These are phyloP conservation scores for Typhlichthys eigenmanni DNA, from an alignment of 2,797 vertebrate species.

Conservation along the genomic window DNA sequence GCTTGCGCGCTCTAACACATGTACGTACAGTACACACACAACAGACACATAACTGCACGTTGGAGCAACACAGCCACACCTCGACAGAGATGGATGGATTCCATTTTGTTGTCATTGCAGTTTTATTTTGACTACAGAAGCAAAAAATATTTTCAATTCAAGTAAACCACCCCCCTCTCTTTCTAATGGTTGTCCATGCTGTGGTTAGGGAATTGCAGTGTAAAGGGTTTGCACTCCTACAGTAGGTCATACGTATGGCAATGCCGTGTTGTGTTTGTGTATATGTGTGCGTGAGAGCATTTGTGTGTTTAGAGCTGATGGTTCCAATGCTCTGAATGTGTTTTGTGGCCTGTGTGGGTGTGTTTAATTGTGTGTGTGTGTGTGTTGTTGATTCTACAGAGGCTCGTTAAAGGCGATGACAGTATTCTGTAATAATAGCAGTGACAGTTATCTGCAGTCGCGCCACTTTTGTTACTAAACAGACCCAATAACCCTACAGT, in stretches of 20 bases:
- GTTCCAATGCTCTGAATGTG: background rate
- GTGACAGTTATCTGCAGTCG: slow-evolving; percentile 51
- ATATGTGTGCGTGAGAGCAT: background rate
- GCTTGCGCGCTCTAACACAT: slow-evolving; percentile 23
- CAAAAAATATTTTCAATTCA: slow-evolving; percentile 13
- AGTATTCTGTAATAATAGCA: slow-evolving; percentile 38
- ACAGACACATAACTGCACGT: slow-evolving; percentile 9
- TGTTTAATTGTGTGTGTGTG: slow-evolving; percentile 8
- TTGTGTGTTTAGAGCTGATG: background rate
- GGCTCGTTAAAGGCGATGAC: slow-evolving; percentile 48
- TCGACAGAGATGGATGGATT: slow-evolving; percentile 76
- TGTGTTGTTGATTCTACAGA: slow-evolving; percentile 25
- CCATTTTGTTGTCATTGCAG: slow-evolving; percentile 68
- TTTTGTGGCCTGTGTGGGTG: too few species aligned
- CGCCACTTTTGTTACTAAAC: background rate
- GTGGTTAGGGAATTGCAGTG: background rate
- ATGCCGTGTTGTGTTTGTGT: background rate
- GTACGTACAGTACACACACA: slow-evolving; percentile 15
- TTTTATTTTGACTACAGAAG: slow-evolving; percentile 55
- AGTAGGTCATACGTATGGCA: background rate
- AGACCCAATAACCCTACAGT: slow-evolving; percentile 5
- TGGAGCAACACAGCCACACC: slow-evolving; percentile 17
- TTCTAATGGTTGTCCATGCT: background rate
- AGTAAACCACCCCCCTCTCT: too few species aligned
- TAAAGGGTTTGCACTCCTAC: too few species aligned